Percentiles rank a stretch among this genome's conserved stretches.
Evolutionary conservation across 2,113 vertebrate species (phyloP).

Genomic region (Aleadryas rufinucha): DNA sequence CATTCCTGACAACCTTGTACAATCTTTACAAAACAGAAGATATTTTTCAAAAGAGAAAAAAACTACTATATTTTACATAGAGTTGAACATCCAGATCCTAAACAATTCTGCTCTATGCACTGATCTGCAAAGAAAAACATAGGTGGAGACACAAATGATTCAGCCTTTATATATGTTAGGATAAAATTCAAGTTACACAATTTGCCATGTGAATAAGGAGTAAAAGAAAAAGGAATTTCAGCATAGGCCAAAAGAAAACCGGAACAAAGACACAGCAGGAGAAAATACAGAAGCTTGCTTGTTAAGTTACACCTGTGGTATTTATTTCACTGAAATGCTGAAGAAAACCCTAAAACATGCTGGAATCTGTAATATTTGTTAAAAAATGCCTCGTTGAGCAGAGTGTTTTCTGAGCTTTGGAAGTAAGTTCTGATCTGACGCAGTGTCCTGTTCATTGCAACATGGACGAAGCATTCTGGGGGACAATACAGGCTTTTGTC

Average conservation of each 20-base stretch:
- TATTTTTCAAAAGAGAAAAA: neutral
- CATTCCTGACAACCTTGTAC: neutral
- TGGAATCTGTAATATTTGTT: neutral
- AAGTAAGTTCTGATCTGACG: neutral
- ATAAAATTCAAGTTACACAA: neutral
- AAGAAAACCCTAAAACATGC: neutral
- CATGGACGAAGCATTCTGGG: neutral
- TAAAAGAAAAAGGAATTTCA: neutral
- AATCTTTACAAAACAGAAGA: neutral
- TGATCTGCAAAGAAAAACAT: neutral
- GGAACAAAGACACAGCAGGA: neutral
- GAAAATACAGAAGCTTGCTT: neutral
- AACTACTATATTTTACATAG: neutral
- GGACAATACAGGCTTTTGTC: neutral
- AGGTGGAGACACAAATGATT: neutral
- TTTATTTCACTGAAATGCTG: neutral
- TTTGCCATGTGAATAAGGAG: neutral
- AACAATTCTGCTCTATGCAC: neutral
- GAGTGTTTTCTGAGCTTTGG: neutral
- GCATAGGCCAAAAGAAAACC: accelerated
- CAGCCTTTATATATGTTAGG: neutral
- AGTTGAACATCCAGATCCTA: neutral
- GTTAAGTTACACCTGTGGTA: neutral
- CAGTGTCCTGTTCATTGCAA: neutral
- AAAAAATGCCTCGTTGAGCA: neutral